phyloP scores from a whole-genome alignment of 2,797 vertebrate species.

The Eulemur coronatus region DNA sequence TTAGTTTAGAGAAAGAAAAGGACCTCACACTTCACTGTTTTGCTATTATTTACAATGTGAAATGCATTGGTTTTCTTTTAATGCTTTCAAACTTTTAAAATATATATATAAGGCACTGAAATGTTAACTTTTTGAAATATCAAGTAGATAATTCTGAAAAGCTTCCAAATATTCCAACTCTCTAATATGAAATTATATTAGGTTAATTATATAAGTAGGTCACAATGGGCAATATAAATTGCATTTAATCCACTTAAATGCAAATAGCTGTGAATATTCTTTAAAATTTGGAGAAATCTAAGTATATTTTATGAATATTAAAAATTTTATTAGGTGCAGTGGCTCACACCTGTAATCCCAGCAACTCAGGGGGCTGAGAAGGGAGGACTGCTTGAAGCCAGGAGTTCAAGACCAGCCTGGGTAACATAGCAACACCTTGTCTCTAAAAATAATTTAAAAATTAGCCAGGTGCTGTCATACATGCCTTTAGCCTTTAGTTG shows the following conservation, averaged over 20 bases:
- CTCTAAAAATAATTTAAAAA: too few relatives aligned
- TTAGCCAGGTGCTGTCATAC: too few relatives aligned
- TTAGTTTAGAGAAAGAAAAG: background rate
- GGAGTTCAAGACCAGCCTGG: too few relatives aligned
- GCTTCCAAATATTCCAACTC: background rate
- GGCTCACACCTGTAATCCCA: too few relatives aligned
- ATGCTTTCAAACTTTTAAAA: background rate
- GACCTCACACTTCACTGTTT: background rate
- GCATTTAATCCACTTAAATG: background rate
- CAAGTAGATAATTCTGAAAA: background rate
- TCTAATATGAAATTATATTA: background rate
- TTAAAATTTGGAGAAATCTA: background rate
- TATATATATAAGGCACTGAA: background rate
- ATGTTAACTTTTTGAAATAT: background rate
- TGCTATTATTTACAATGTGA: background rate
- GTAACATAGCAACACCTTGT: too few relatives aligned
- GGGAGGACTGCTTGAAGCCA: too few relatives aligned
- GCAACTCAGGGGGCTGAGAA: too few relatives aligned
- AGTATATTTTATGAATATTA: background rate
- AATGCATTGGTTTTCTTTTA: background rate
- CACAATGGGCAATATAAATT: background rate
- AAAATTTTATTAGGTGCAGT: background rate
- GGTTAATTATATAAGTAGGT: background rate
- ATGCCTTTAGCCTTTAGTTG: too few relatives aligned
- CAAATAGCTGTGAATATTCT: background rate